Evolutionary conservation across 2,797 vertebrate species (phyloP).

Genomic region (Centroberyx gerrardi): DNA sequence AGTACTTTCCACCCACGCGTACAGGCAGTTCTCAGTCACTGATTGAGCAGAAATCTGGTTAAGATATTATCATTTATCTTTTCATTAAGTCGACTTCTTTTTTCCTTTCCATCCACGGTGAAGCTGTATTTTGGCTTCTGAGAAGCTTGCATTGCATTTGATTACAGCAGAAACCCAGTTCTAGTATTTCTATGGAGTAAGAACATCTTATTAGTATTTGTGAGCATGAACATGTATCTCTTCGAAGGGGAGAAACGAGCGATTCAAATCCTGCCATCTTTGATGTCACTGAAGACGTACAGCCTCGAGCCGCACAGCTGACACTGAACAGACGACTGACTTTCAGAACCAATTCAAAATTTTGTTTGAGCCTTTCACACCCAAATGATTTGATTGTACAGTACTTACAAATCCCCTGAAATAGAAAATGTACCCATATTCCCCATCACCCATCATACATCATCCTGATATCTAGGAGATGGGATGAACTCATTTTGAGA

Average conservation of each 20-base stretch:
- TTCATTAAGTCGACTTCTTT: neutral
- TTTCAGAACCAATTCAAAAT: neutral
- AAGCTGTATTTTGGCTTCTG: neutral
- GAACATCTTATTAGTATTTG: too few relatives aligned
- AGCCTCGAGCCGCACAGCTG: neutral
- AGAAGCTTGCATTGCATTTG: slow-evolving; percentile 10
- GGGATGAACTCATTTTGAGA: neutral
- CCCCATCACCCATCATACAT: neutral
- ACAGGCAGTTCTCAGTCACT: neutral
- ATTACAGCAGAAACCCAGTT: neutral
- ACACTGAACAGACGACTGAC: neutral
- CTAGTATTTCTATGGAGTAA: too few relatives aligned
- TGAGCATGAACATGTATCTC: neutral
- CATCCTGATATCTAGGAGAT: too few relatives aligned
- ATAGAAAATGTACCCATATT: neutral
- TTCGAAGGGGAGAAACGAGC: neutral
- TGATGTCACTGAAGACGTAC: neutral
- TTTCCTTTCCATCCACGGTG: neutral
- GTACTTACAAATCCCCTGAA: neutral
- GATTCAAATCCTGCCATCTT: neutral
- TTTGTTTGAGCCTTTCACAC: neutral
- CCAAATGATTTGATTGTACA: neutral
- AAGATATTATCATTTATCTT: neutral
- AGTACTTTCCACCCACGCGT: slow-evolving; percentile 13
- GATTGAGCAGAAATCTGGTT: slow-evolving; percentile 13